Evolutionary conservation across 2,888 invertebrate species (phyloP).

Genomic region (Drosophila mulleri): DNA sequence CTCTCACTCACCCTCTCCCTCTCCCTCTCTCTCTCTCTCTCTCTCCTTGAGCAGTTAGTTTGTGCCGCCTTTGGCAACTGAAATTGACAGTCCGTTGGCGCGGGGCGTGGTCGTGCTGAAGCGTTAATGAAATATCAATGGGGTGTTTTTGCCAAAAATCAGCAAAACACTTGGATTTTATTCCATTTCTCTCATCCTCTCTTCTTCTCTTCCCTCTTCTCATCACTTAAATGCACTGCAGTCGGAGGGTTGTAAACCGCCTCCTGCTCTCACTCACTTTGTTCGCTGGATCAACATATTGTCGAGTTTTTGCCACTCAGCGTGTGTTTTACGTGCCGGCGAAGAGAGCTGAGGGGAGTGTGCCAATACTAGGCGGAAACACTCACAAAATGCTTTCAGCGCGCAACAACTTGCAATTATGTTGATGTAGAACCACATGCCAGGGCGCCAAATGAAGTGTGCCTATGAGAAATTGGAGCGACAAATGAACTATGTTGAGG

Average conservation of each 20-base stretch:
- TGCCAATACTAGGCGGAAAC: conserved; percentile 54
- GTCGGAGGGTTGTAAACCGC: conserved; percentile 39
- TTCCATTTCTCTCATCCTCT: background rate
- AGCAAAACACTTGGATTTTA: conserved; percentile 57
- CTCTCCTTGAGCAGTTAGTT: conserved; percentile 54
- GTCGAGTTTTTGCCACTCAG: conserved; percentile 62
- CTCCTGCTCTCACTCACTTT: conserved; percentile 48
- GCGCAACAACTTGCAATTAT: conserved; percentile 74
- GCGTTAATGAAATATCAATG: conserved; percentile 75
- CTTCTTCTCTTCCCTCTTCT: background rate
- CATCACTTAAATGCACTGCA: background rate
- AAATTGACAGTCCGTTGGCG: conserved; percentile 60
- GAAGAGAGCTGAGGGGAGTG: background rate
- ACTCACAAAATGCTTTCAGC: conserved; percentile 69
- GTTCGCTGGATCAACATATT: conserved; percentile 65
- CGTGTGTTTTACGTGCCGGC: conserved; percentile 37
- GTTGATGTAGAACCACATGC: conserved; percentile 53
- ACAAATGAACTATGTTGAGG: conserved; percentile 27
- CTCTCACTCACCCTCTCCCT: conserved; percentile 10
- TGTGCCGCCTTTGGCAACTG: conserved; percentile 59
- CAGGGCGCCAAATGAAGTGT: conserved; percentile 17
- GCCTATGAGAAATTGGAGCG: conserved; percentile 32
- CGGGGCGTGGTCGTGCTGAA: conserved; percentile 58
- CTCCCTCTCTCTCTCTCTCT: background rate
- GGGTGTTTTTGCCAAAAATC: conserved; percentile 67